phyloP scores from a whole-genome alignment of 1,140 invertebrate species.

The Drosophila rufa region DNA sequence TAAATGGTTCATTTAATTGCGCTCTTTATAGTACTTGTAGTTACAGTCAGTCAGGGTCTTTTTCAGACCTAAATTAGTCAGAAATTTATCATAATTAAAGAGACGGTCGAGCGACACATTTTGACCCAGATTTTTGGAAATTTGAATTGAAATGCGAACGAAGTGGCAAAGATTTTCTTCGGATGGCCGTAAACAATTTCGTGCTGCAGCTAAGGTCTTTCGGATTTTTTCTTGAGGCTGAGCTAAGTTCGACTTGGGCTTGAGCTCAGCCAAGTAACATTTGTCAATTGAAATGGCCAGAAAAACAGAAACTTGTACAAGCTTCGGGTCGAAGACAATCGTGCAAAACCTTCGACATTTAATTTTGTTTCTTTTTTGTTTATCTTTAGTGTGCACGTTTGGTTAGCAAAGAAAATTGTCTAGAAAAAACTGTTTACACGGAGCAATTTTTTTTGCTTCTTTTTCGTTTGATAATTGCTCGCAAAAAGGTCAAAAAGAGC shows the following conservation, averaged over 20 bases:
- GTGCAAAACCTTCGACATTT: constrained; percentile 83
- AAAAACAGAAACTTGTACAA: constrained; percentile 47
- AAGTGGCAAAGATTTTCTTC: constrained; percentile 70
- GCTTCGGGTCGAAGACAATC: constrained; percentile 59
- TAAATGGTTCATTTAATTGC: constrained; percentile 51
- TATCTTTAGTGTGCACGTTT: constrained; percentile 67
- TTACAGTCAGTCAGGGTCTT: constrained; percentile 47
- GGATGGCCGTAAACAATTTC: constrained; percentile 50
- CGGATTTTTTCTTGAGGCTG: constrained; percentile 48
- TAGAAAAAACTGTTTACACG: constrained; percentile 66
- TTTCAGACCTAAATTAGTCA: constrained; percentile 29
- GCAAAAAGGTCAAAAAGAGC: constrained; percentile 69
- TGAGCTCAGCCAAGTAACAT: constrained; percentile 52
- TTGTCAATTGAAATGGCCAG: constrained; percentile 76
- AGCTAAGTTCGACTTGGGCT: constrained; percentile 34
- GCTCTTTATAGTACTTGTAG: constrained; percentile 32
- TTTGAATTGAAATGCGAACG: constrained; percentile 41
- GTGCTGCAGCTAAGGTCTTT: constrained; percentile 55
- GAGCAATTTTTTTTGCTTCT: constrained; percentile 40
- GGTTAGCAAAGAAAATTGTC: constrained; percentile 65
- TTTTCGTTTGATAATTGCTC: constrained; percentile 69
- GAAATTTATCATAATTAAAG: constrained; percentile 71
- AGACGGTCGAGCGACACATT: constrained; percentile 70
- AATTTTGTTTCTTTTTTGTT: constrained; percentile 74
- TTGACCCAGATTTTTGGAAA: constrained; percentile 64